phyloP scores from a whole-genome alignment of 2,113 vertebrate species.

The Silurus glanis region DNA sequence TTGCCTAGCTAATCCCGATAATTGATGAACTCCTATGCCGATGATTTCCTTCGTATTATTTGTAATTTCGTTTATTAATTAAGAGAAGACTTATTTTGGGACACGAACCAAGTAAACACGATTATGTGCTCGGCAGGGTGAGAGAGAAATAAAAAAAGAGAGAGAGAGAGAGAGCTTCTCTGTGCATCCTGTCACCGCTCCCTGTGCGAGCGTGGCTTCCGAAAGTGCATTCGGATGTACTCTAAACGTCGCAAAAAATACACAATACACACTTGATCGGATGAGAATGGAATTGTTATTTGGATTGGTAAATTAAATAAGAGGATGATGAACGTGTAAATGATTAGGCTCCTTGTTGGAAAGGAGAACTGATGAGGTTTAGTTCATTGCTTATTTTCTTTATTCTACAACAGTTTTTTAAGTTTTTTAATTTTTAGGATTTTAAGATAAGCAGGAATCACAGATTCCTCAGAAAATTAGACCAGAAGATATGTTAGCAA shows the following conservation, averaged over 20 bases:
- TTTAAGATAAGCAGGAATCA: neutral
- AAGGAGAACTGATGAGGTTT: neutral
- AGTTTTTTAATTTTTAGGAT: too few relatives aligned
- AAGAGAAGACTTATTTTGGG: conserved; percentile 79
- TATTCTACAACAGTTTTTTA: neutral
- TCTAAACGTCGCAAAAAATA: conserved; percentile 73
- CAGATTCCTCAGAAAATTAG: neutral
- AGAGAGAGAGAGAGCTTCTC: neutral
- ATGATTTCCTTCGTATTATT: conserved; percentile 67
- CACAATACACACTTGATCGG: conserved; percentile 70
- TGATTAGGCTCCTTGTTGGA: neutral
- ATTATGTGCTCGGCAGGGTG: conserved; percentile 75
- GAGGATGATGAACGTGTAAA: conserved; percentile 48
- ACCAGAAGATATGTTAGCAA: neutral
- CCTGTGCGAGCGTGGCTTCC: neutral
- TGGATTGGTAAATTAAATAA: conserved; percentile 57
- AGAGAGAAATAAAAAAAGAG: conserved; percentile 40
- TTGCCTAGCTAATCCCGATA: conserved; percentile 74
- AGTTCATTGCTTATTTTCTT: neutral
- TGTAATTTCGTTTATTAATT: conserved; percentile 79
- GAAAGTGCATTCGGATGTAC: conserved; percentile 63
- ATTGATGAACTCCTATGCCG: conserved; percentile 75
- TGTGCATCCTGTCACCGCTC: neutral
- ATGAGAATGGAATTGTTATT: conserved; percentile 65
- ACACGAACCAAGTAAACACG: conserved; percentile 76